Evolutionary conservation across 1,140 invertebrate species (phyloP).

Genomic region (Zaprionus nigranus): DNA sequence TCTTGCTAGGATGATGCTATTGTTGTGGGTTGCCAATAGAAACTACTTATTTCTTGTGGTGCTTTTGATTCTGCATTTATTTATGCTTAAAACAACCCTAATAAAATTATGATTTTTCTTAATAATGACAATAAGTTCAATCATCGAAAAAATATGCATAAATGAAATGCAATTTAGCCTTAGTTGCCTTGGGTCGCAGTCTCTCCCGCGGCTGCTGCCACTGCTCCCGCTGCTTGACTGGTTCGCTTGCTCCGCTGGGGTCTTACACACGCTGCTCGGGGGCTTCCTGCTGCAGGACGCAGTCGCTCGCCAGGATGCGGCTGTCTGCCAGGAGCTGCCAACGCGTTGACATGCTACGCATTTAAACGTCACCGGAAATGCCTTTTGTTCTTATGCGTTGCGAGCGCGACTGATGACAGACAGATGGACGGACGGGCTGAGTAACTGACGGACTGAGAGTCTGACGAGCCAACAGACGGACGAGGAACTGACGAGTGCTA

Average conservation of each 20-base stretch:
- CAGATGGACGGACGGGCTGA: conserved; percentile 19
- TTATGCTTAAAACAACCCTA: background rate
- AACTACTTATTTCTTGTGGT: background rate
- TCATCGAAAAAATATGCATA: conserved; percentile 49
- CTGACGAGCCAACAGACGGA: background rate
- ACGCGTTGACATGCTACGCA: conserved; percentile 75
- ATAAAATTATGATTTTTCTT: background rate
- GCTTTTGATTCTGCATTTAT: background rate
- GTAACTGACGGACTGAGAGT: conserved; percentile 16
- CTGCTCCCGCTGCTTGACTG: conserved; percentile 2
- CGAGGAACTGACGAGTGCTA: conserved; percentile 17
- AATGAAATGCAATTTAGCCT: conserved; percentile 31
- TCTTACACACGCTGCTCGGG: conserved; percentile 46
- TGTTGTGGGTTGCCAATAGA: background rate
- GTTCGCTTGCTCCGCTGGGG: conserved; percentile 33
- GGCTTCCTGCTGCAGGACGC: conserved; percentile 48
- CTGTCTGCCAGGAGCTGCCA: conserved; percentile 72
- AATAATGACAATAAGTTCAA: background rate
- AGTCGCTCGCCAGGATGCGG: conserved; percentile 67
- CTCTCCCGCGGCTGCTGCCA: background rate
- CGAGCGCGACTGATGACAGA: conserved; percentile 34
- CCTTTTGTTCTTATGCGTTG: conserved; percentile 74
- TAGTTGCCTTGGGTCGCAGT: conserved; percentile 5
- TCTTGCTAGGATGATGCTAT: background rate
- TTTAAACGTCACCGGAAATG: conserved; percentile 81